Evolutionary conservation across 2,113 vertebrate species (phyloP).

Genomic region (Ictalurus furcatus): DNA sequence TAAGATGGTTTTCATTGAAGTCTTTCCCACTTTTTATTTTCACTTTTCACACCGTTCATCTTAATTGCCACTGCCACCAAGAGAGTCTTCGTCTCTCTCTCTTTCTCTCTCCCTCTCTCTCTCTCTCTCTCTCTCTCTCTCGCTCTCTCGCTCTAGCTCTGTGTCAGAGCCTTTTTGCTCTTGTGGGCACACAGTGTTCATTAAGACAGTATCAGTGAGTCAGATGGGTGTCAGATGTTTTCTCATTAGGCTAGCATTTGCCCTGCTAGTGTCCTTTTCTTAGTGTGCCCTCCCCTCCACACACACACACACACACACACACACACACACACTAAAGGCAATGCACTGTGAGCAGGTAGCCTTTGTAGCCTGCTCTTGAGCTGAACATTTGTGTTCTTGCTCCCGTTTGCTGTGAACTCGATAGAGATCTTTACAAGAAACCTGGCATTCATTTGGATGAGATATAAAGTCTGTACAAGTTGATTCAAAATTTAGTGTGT

Average conservation of each 20-base stretch:
- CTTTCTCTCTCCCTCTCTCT: slow-evolving; percentile 45
- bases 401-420: background rate
- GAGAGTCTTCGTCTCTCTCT: slow-evolving; percentile 66
- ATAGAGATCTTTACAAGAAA: background rate
- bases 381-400: background rate
- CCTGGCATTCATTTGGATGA: background rate
- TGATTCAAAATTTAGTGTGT: background rate
- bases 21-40: slow-evolving; percentile 68
- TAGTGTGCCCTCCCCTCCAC: background rate
- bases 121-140: slow-evolving; percentile 58
- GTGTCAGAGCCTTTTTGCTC: slow-evolving; percentile 37
- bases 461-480: background rate
- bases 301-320: slow-evolving; percentile 1
- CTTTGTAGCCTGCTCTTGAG: slow-evolving; percentile 14
- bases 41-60: slow-evolving; percentile 67
- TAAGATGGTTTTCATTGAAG: slow-evolving; percentile 69
- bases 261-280: slow-evolving; percentile 48
- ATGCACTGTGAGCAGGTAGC: slow-evolving; percentile 1
- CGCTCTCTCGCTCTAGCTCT: slow-evolving; percentile 53
- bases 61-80: slow-evolving; percentile 77
- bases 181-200: slow-evolving; percentile 45
- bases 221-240: slow-evolving; percentile 76
- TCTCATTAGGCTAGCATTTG: slow-evolving; percentile 79
- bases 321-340: background rate
- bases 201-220: slow-evolving; percentile 64